Base-by-base conservation (phyloP, 2,113 vertebrate genomes). In the Trematomus loennbergii region DNA sequence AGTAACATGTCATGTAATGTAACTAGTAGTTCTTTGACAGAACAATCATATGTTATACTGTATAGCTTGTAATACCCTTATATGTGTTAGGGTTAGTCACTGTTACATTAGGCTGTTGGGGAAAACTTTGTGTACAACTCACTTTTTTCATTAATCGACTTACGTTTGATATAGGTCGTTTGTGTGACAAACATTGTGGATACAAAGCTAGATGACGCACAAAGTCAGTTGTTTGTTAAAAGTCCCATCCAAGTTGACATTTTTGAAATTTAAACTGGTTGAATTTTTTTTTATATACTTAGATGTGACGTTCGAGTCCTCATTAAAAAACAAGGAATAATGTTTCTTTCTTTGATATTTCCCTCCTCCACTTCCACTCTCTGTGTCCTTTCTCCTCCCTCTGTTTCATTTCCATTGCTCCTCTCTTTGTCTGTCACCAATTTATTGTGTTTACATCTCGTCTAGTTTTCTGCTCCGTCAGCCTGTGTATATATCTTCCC, bases 401-500 rank as follows among this genome's bases (percentile, higher is more conserved):
- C 1, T 16, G 10, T 58, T 9, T 64, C n/a, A 50, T 49, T 17
- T 66, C 68, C 5, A 0, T 77, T 36, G 58, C 22, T 68, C 43
- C 12, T 75, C 20, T 45, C 11, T 62, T 67, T 75, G 57, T 72
- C 67, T 75, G 58, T 72, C 73, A 60, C 63, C 52, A 63, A 83
- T 85, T 87, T 81, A 8, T 62, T 63, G 33, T 80, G 70, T 87
- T 84, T 89, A 84, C 81, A 76, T 77, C 61, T 85, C 65, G 77
- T 73, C 80, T 81, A 81, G 82, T 91, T 94, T 92, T 93, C 90
- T 93, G 88, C 90, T 89, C 77, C 48, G 75, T 90, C 78, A 79
- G 84, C 76, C 49, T 79, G 55, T 91, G 92, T 91, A 79, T 45
- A 76, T 77, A 54, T 75, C 86, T 85, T 88, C 61, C 75, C 49